These are phyloP conservation scores for Nothura maculosa DNA, from an alignment of 2,797 vertebrate genomes.

Conservation along the genomic window DNA sequence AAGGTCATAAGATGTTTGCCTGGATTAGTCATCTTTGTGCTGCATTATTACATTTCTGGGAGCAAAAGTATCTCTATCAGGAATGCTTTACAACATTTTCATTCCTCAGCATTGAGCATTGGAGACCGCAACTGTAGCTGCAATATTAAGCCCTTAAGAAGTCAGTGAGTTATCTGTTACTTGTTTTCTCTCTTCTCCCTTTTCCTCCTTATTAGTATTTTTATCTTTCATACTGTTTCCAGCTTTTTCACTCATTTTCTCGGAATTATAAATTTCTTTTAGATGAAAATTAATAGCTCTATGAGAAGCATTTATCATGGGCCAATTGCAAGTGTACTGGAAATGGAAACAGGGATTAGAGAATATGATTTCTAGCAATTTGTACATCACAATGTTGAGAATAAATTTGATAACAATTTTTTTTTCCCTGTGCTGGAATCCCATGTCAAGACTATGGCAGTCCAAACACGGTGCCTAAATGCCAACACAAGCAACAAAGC, in stretches of 20 bases:
- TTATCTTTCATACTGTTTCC: not conserved
- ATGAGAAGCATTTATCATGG: not conserved
- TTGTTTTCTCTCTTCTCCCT: not conserved
- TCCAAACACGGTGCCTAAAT: not conserved
- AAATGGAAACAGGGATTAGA: not conserved
- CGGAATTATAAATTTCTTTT: not conserved
- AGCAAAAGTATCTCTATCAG: not conserved
- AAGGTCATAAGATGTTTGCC: not conserved
- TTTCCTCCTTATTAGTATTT: not conserved
- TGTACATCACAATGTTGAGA: not conserved
- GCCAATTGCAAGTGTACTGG: not conserved
- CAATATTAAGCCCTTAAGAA: not conserved
- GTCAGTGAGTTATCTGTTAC: not conserved
- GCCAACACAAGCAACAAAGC: conserved; percentile 30
- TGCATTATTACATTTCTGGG: not conserved
- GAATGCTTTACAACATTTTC: not conserved
- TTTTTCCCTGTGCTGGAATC: not conserved
- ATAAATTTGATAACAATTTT: not conserved
- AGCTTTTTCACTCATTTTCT: not conserved
- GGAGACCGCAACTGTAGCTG: not conserved
- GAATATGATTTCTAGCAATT: not conserved
- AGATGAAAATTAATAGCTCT: not conserved
- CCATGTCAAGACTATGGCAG: not conserved
- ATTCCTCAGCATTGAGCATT: not conserved
- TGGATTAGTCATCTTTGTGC: not conserved